These are phyloP conservation scores for Aromia moschata DNA, from an alignment of 2,888 invertebrate species.

Conservation along the genomic window DNA sequence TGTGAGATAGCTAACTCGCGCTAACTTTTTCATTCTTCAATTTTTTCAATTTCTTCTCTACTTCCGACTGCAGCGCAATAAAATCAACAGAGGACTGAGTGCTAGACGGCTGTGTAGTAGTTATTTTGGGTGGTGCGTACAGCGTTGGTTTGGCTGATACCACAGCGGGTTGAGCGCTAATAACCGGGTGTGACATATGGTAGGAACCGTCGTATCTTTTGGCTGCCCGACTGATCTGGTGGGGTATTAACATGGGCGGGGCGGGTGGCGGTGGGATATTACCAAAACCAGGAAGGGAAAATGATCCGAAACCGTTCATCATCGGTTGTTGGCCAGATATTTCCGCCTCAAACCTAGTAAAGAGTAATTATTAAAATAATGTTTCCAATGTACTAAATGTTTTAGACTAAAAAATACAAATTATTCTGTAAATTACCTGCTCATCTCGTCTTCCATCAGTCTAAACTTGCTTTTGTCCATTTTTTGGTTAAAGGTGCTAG, in stretches of 20 bases:
- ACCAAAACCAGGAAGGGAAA: conserved; percentile 63
- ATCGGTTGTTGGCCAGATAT: conserved; percentile 77
- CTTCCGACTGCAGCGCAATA: conserved; percentile 67
- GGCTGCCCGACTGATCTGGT: conserved; percentile 66
- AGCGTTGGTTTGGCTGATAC: conserved; percentile 76
- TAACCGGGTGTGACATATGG: conserved; percentile 51
- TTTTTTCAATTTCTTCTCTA: conserved; percentile 70
- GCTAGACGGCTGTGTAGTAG: conserved; percentile 51
- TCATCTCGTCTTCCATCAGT: conserved; percentile 93
- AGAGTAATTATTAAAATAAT: conserved; percentile 7
- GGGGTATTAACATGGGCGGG: conserved; percentile 74
- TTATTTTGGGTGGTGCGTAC: conserved; percentile 66
- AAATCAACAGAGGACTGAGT: conserved; percentile 62
- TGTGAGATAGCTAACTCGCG: conserved; percentile 74
- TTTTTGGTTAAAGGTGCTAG: too few relatives aligned
- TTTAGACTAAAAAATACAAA: not conserved
- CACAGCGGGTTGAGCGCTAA: conserved; percentile 68
- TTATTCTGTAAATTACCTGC: conserved; percentile 69
- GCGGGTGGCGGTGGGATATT: conserved; percentile 75
- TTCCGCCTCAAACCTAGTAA: conserved; percentile 87
- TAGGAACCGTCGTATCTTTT: conserved; percentile 58
- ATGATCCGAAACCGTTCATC: conserved; percentile 71
- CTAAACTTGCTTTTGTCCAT: conserved; percentile 66
- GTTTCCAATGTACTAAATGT: too few relatives aligned
- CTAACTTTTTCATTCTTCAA: conserved; percentile 73